Percentiles rank a stretch among this genome's conserved stretches.
These are phyloP conservation scores for Accipiter cooperii DNA, from an alignment of 2,113 vertebrate species.

Conservation along the genomic window DNA sequence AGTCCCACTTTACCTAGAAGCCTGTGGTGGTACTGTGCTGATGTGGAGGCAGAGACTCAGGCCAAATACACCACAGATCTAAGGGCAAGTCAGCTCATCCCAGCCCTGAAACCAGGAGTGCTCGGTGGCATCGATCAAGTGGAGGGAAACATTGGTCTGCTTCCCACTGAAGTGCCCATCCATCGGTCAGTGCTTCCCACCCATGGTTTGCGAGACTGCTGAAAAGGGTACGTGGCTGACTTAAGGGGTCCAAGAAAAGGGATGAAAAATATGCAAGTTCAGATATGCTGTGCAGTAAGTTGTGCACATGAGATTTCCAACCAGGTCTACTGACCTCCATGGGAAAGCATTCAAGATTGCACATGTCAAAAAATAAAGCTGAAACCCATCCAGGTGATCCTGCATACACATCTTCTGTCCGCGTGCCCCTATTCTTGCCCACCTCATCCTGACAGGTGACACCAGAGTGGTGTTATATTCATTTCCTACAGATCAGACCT, in stretches of 20 bases:
- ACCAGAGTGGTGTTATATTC: background rate
- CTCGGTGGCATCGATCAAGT: background rate
- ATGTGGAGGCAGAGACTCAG: background rate
- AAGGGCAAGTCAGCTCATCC: background rate
- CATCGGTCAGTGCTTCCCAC: background rate
- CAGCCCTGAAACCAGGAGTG: background rate
- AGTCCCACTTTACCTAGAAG: background rate
- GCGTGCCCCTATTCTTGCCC: accelerated
- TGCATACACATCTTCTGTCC: background rate
- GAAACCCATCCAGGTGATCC: background rate
- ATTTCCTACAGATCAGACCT: background rate
- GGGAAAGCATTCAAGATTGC: background rate
- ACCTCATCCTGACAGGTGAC: background rate
- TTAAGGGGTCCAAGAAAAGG: background rate
- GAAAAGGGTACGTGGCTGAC: background rate
- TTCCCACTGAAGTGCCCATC: background rate
- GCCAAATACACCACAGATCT: background rate
- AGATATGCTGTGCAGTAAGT: background rate
- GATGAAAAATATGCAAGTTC: background rate
- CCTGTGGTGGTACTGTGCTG: background rate
- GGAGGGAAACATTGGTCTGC: background rate
- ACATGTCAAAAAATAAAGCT: background rate
- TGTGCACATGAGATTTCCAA: background rate
- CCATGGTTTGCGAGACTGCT: background rate
- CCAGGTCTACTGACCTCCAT: background rate